Evolutionary conservation across 2,113 vertebrate species (phyloP).

Genomic region (Corythaeola cristata): DNA sequence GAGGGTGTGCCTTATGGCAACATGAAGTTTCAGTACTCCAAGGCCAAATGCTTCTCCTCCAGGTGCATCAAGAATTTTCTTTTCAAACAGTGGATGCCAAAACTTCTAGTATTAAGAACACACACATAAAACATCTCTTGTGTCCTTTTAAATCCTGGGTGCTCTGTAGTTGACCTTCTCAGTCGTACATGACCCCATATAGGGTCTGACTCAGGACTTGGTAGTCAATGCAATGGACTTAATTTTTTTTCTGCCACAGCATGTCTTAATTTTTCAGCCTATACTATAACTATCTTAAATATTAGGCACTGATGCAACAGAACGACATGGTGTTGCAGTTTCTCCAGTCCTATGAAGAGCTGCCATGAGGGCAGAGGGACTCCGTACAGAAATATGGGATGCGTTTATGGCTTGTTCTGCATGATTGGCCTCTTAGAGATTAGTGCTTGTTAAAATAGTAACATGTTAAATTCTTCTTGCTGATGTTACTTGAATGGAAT

Average conservation of each 20-base stretch:
- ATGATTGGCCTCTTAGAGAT: slow-evolving; percentile 25
- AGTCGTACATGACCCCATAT: neutral
- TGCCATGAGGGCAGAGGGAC: neutral
- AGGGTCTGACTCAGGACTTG: neutral
- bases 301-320: neutral
- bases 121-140: neutral
- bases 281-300: neutral
- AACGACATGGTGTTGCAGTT: neutral
- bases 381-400: neutral
- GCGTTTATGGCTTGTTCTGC: slow-evolving; percentile 30
- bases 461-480: slow-evolving; percentile 50
- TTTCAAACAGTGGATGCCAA: neutral
- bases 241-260: neutral
- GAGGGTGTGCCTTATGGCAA: neutral
- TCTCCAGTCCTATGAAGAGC: neutral
- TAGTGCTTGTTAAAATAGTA: slow-evolving; percentile 62
- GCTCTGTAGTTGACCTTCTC: neutral
- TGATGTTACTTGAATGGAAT: slow-evolving; percentile 41
- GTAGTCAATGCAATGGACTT: neutral
- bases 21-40: neutral
- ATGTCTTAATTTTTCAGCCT: neutral
- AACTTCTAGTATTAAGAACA: neutral
- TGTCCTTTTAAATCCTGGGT: neutral
- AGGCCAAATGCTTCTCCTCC: neutral
- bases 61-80: neutral